phyloP scores from a whole-genome alignment of 2,797 vertebrate species.

The Discoglossus pictus region DNA sequence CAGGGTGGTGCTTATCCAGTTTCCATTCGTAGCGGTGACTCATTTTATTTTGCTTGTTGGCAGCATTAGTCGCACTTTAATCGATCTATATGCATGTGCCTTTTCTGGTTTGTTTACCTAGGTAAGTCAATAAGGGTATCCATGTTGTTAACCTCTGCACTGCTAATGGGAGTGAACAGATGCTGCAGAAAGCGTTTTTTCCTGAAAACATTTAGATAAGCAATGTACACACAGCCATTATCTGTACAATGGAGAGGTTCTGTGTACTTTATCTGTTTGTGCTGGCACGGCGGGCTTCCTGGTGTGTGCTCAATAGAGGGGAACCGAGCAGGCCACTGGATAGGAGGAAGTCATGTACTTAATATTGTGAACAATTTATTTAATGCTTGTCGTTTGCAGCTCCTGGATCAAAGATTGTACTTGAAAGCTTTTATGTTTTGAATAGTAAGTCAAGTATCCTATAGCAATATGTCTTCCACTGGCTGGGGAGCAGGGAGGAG shows the following conservation, averaged over 20 bases:
- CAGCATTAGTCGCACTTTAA: too few relatives aligned
- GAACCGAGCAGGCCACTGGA: background rate
- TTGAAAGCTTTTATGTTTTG: too few relatives aligned
- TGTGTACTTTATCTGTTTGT: constrained; percentile 42
- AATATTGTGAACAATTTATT: background rate
- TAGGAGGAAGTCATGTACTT: background rate
- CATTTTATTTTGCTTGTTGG: too few relatives aligned
- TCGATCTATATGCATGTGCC: too few relatives aligned
- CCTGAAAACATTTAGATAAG: constrained; percentile 42
- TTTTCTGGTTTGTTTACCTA: background rate
- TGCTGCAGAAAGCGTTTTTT: constrained; percentile 23
- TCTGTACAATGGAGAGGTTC: constrained; percentile 1
- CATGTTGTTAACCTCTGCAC: constrained; percentile 6
- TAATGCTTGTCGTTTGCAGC: too few relatives aligned
- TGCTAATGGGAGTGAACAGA: constrained; percentile 33
- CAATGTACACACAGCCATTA: constrained; percentile 23
- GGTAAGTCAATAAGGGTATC: constrained; percentile 10
- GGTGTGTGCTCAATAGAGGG: constrained; percentile 15
- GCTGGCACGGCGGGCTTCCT: constrained; percentile 27
- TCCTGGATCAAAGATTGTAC: too few relatives aligned
- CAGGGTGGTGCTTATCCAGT: too few relatives aligned
- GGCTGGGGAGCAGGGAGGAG: too few relatives aligned
- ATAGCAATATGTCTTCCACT: too few relatives aligned
- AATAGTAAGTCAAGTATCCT: too few relatives aligned
- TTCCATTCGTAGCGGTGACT: too few relatives aligned